Base-by-base conservation (phyloP, 2,113 vertebrate species). In the Bubo scandiacus region DNA sequence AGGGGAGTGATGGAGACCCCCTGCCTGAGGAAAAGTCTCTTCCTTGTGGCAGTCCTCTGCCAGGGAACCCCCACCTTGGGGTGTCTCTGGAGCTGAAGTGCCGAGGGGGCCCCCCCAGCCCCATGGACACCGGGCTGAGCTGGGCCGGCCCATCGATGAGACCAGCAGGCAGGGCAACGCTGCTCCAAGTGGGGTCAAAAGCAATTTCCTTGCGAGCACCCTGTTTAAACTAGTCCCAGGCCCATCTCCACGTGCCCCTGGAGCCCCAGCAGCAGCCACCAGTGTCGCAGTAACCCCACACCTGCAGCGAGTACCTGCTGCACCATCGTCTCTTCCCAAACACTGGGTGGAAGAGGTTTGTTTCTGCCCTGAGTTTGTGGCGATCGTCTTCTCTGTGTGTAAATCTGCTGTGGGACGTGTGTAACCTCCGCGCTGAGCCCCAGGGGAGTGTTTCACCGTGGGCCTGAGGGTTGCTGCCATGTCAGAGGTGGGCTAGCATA, bases 191-290 rank as follows among this genome's bases (percentile, higher is more conserved):
- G 61, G 11, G 19, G 16, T 30, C 2, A 2, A 6, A 26, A 20
- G 40, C 40, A 1, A 0, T 57, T 47, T 49, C 19, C 57, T 4
- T 20, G 15, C 30, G 4, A 11, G 13, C 26, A 1, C 21, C 2
- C 30, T 7, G 1, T 15, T 45, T 4, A 5, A 42, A 7, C 3
- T 8, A 1, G 4, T 7, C 13, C 59, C 22, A 3, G 21, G 15
- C 9, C 5, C 0, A 2, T 4, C 9, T 32, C 66, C 9, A 0
- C 0, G 0, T 0, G 2, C 9, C 52, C 9, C 32, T 0, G 3
- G 63, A 61, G 57, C 19, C 30, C 45, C 26, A 32, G 45, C 57
- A 23, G 68, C 62, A 25, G 32, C 26, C 5, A 0, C 40, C 23
- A 5, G n/a, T 9, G 1, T 32, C 2, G 1, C 3, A 1, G 12